Evolutionary conservation across 2,888 invertebrate species (phyloP).

Genomic region (Keiferia lycopersicella): DNA sequence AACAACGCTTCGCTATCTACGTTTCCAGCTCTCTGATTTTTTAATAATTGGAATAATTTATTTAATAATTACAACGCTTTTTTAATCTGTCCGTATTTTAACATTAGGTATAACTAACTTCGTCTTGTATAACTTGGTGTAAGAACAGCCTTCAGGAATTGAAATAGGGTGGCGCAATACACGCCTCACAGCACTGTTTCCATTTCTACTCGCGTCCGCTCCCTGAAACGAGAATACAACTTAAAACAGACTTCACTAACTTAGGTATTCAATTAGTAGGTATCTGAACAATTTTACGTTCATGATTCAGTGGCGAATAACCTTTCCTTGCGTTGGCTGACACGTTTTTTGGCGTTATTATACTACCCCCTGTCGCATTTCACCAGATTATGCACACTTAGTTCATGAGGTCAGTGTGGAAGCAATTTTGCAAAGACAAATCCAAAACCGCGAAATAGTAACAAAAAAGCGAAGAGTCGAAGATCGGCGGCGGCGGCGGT

Average conservation of each 20-base stretch:
- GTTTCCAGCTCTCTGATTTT: constrained; percentile 70
- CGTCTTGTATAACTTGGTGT: constrained; percentile 82
- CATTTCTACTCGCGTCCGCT: constrained; percentile 90
- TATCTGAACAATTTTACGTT: too few relatives aligned
- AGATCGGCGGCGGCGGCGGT: not conserved
- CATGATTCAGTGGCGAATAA: too few relatives aligned
- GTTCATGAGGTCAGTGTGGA: too few relatives aligned
- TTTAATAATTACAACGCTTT: constrained; percentile 81
- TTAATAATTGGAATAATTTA: constrained; percentile 83
- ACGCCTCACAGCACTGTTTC: constrained; percentile 94
- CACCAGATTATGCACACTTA: too few relatives aligned
- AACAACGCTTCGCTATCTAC: constrained; percentile 80
- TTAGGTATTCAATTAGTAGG: too few relatives aligned
- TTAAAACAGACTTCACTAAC: too few relatives aligned
- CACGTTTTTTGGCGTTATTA: too few relatives aligned
- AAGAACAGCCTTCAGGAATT: constrained; percentile 82
- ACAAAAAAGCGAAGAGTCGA: too few relatives aligned
- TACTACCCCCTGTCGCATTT: too few relatives aligned
- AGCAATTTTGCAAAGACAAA: too few relatives aligned
- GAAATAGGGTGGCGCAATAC: constrained; percentile 77
- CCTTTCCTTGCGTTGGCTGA: too few relatives aligned
- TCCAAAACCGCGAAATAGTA: too few relatives aligned
- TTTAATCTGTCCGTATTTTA: constrained; percentile 80
- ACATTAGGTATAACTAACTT: constrained; percentile 81
- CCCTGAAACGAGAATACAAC: constrained; percentile 58